phyloP scores from a whole-genome alignment of 2,797 vertebrate genomes.

The Mareca strepera region DNA sequence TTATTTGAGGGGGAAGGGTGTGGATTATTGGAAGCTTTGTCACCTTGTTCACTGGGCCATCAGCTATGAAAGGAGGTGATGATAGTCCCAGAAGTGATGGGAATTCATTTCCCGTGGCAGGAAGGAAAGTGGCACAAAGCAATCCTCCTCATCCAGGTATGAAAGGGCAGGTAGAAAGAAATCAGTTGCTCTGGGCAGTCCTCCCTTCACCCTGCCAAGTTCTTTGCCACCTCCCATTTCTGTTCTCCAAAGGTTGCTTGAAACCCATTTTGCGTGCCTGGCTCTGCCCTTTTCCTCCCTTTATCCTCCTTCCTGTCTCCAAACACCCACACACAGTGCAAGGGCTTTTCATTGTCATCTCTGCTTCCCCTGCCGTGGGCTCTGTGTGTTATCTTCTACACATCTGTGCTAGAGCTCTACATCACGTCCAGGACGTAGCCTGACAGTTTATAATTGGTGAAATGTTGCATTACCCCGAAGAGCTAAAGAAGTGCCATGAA shows the following conservation, averaged over 20 bases:
- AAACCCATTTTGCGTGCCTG: not conserved
- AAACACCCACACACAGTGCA: not conserved
- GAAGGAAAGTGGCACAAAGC: not conserved
- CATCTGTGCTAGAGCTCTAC: not conserved
- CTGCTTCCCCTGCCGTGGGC: not conserved
- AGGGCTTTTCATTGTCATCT: not conserved
- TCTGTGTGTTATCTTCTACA: not conserved
- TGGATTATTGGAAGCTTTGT: not conserved
- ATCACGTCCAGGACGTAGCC: not conserved
- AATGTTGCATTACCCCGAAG: not conserved
- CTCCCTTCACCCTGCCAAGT: not conserved
- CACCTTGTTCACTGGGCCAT: not conserved
- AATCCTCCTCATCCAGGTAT: not conserved
- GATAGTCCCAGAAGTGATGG: not conserved
- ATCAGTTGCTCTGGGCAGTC: not conserved
- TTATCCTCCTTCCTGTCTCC: not conserved
- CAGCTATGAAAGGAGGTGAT: not conserved
- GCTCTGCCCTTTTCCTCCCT: not conserved
- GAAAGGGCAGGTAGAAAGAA: not conserved
- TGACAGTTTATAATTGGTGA: not conserved
- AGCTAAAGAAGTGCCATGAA: not conserved
- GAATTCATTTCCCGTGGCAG: not conserved
- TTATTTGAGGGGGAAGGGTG: not conserved
- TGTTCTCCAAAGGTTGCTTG: not conserved
- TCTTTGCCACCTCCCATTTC: not conserved